phyloP scores from a whole-genome alignment of 2,797 vertebrate genomes.

The Okamejei kenojei region DNA sequence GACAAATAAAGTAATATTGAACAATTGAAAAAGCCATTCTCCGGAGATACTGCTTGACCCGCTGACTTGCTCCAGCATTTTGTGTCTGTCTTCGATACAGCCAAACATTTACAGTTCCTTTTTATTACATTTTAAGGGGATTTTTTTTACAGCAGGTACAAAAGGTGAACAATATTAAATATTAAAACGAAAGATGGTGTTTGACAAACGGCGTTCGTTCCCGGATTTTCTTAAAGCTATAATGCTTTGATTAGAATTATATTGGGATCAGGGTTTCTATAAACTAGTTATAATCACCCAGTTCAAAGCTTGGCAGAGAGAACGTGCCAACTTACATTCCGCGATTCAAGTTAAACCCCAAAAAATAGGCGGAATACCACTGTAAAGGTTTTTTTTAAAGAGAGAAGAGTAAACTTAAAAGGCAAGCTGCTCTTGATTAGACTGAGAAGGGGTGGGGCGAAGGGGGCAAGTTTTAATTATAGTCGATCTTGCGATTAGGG shows the following conservation, averaged over 20 bases:
- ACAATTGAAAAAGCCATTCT: no score
- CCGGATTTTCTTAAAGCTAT: background rate
- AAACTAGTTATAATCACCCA: background rate
- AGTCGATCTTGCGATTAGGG: background rate
- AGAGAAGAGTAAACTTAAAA: no score
- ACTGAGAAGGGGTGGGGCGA: background rate
- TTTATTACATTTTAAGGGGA: no score
- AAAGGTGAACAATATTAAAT: background rate
- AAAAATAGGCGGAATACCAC: background rate
- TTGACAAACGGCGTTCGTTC: background rate
- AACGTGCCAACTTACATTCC: background rate
- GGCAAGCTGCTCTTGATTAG: no score
- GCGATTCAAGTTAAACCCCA: background rate
- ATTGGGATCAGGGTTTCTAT: background rate
- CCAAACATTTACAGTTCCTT: no score
- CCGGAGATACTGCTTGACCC: no score
- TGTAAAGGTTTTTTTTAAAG: background rate
- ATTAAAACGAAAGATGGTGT: no score
- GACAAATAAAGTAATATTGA: no score
- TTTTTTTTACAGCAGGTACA: background rate
- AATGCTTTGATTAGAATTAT: conserved; percentile 7
- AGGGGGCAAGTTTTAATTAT: background rate
- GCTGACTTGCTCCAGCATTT: no score
- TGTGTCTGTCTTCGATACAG: no score
- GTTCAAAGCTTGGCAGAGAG: background rate